Conservation (phyloP, 2,888 invertebrate genomes). For the Meandrusa payeni region DNA sequence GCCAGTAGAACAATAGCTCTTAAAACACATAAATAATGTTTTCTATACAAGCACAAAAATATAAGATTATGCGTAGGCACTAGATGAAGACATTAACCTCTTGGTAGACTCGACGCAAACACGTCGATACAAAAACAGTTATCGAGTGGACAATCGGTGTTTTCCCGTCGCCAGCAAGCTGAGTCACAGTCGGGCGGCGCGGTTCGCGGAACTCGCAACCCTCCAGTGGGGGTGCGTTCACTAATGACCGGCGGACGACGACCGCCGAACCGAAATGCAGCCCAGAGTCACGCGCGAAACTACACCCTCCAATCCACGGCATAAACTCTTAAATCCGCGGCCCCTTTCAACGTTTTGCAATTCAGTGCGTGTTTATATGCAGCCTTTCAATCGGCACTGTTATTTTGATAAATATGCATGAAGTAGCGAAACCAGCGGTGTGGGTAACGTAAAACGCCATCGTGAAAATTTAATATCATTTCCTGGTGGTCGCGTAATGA, state of each 20-base stretch:
- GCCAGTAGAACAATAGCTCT: no score
- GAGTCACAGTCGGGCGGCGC: slow-evolving; percentile 57
- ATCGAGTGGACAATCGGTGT: slow-evolving; percentile 61
- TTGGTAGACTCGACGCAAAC: slow-evolving; percentile 47
- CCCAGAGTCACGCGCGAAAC: slow-evolving; percentile 53
- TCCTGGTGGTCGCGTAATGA: slow-evolving; percentile 76
- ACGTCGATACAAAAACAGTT: slow-evolving; percentile 53
- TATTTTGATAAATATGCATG: slow-evolving; percentile 81
- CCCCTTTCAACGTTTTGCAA: slow-evolving; percentile 52
- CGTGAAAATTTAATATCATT: slow-evolving; percentile 79
- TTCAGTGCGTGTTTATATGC: slow-evolving; percentile 76
- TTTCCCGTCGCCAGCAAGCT: slow-evolving; percentile 56
- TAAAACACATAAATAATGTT: no score
- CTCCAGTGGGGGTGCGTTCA: slow-evolving; percentile 63
- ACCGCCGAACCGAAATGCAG: slow-evolving; percentile 55
- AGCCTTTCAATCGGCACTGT: slow-evolving; percentile 78
- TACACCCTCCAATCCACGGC: slow-evolving; percentile 66
- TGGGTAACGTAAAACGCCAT: slow-evolving; percentile 74
- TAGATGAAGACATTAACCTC: slow-evolving; percentile 11
- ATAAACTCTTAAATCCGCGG: slow-evolving; percentile 61
- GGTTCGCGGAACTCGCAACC: slow-evolving; percentile 70
- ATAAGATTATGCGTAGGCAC: background rate
- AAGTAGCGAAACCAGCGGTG: slow-evolving; percentile 68
- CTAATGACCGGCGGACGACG: slow-evolving; percentile 72
- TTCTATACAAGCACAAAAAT: background rate